A percentile compares a stretch with the other conserved stretches of the same genome.
Conservation (phyloP, 2,888 invertebrate genomes). For the Macrophya annulata region DNA sequence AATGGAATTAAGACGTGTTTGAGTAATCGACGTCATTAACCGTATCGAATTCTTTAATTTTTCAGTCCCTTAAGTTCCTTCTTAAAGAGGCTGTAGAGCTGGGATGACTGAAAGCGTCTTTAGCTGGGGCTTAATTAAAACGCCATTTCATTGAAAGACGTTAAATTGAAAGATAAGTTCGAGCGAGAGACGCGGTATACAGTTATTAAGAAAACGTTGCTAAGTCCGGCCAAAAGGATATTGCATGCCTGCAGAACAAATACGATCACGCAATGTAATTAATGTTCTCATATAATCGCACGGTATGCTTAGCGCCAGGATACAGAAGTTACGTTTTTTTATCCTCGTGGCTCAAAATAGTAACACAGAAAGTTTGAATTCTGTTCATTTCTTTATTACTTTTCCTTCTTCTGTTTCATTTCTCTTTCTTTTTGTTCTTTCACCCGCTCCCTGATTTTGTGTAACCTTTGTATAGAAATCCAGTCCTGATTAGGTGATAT, state of each 20-base stretch:
- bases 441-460: not conserved
- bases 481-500: slow-evolving; percentile 33
- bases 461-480: not conserved
- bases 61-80: not conserved
- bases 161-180: slow-evolving; percentile 29
- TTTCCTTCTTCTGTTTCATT: not conserved
- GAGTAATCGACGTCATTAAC: slow-evolving; percentile 16
- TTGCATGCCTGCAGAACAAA: slow-evolving; percentile 17
- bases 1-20: slow-evolving; percentile 6
- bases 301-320: not conserved
- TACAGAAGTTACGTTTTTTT: not conserved
- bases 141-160: slow-evolving; percentile 23
- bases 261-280: slow-evolving; percentile 46
- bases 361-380: not conserved
- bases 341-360: not conserved
- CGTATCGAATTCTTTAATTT: not conserved
- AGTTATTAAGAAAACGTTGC: not conserved
- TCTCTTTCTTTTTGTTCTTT: no score
- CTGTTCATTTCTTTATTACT: not conserved
- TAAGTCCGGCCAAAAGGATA: not conserved
- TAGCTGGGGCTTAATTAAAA: slow-evolving; percentile 22
- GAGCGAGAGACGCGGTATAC: slow-evolving; percentile 30
- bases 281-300: slow-evolving; percentile 38
- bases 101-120: not conserved
- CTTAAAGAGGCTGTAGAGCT: not conserved